A percentile compares a stretch with the other conserved stretches of the same genome.
Conservation (phyloP, 2,888 invertebrate genomes). For the Heliconius cydno region DNA sequence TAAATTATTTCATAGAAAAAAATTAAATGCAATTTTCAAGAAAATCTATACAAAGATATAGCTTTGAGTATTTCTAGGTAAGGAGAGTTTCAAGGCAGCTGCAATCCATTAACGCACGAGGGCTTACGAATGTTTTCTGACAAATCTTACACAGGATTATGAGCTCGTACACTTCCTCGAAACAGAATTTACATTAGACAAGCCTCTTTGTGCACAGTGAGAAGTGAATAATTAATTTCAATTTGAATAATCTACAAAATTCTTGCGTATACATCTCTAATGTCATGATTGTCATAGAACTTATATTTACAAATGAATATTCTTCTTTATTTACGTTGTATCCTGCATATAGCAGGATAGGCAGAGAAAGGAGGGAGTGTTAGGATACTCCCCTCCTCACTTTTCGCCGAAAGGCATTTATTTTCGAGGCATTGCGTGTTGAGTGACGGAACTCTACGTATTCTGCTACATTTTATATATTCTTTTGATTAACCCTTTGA, state of each 20-base stretch:
- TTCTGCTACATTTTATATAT: not conserved
- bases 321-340: no score
- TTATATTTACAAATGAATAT: no score
- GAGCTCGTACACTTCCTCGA: conserved; percentile 35
- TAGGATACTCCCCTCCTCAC: no score
- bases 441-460: no score
- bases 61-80: not conserved
- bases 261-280: not conserved
- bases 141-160: conserved; percentile 37
- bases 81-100: conserved; percentile 26
- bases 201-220: conserved; percentile 19
- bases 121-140: conserved; percentile 40
- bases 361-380: no score
- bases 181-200: conserved; percentile 40
- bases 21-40: no score
- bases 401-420: no score
- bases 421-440: no score
- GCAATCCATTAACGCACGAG: conserved; percentile 39
- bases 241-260: not conserved
- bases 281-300: not conserved
- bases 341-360: no score
- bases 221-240: conserved; percentile 7
- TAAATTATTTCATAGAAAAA: no score
- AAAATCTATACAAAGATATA: not conserved
- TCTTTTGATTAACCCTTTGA: not conserved